Base-by-base conservation (phyloP, 2,888 invertebrate genomes). In the Volucella bombylans region DNA sequence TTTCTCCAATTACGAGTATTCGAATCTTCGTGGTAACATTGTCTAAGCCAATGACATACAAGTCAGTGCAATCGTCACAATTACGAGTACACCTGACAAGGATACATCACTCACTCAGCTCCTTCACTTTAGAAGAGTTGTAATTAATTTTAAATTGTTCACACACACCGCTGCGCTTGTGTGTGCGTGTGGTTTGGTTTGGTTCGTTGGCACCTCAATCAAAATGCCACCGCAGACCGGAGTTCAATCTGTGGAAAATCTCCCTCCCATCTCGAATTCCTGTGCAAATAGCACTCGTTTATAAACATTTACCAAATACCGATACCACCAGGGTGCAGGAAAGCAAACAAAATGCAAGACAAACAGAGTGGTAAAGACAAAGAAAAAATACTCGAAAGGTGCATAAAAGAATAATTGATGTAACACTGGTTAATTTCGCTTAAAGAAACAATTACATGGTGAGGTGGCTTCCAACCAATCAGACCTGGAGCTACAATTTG, bases 61-160 rank as follows among this genome's bases (percentile, higher is more conserved):
- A 31, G 6, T 6, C 31, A 6, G 31, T 31, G 31, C 31, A 31
- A 6, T 31, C 31, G 6, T 31, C 31, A 31, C 6, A 78, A 78
- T 61, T 50, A 49, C 18, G 18, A 18, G 18, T 18, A 18, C 50
- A 14, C 31, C 52, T 59, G 39, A 64, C 71, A 72, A 23, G 38
- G 65, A 59, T 54, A 41, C 69, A 55, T 68, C 61, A 31, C 64
- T 76, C 52, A 69, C 43, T 72, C 68, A 49, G 49, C 39, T 64
- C 49, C 43, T 50, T 73, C 47, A 52, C 55, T 50, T 71, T 6
- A 39, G 45, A 61, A 73, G 77, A 49, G 18, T 50, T 62, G 69
- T 68, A 80, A 86, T 86, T 86, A 86, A 82, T 77, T 83, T 23
- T 79, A 79, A 82, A 71, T 79, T 79, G 59, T 85, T 85, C 83